These are phyloP conservation scores for Patagioenas fasciata DNA, from an alignment of 2,113 vertebrate species.

Conservation along the genomic window DNA sequence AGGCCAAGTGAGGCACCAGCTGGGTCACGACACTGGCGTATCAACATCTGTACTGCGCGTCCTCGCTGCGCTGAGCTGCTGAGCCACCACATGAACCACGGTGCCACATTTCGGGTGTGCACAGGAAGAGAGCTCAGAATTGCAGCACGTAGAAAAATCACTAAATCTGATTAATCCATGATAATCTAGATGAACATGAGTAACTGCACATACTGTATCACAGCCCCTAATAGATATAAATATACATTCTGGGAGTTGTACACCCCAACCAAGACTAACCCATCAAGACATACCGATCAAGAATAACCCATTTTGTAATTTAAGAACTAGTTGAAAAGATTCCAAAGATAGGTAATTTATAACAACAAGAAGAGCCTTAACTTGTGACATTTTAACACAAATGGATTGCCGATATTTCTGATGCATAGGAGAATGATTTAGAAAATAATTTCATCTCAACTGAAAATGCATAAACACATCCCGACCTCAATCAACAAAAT, in stretches of 20 bases:
- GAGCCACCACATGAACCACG: neutral
- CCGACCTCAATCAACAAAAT: slow-evolving; percentile 27
- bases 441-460: slow-evolving; percentile 32
- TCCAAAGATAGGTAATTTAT: neutral
- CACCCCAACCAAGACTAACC: neutral
- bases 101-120: neutral
- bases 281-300: neutral
- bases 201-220: neutral
- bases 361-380: neutral
- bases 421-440: neutral
- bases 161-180: neutral
- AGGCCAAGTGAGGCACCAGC: neutral
- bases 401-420: slow-evolving; percentile 26
- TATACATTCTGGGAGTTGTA: neutral
- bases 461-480: slow-evolving; percentile 12
- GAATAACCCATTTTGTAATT: neutral
- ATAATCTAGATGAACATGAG: neutral
- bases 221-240: neutral
- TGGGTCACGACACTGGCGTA: neutral
- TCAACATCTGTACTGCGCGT: neutral
- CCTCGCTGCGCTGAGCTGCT: neutral
- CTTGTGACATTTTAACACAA: slow-evolving; percentile 18
- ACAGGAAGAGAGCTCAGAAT: neutral
- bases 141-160: neutral
- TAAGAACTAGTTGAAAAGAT: neutral